phyloP scores from a whole-genome alignment of 2,797 vertebrate species.

The Rallus crepitans region DNA sequence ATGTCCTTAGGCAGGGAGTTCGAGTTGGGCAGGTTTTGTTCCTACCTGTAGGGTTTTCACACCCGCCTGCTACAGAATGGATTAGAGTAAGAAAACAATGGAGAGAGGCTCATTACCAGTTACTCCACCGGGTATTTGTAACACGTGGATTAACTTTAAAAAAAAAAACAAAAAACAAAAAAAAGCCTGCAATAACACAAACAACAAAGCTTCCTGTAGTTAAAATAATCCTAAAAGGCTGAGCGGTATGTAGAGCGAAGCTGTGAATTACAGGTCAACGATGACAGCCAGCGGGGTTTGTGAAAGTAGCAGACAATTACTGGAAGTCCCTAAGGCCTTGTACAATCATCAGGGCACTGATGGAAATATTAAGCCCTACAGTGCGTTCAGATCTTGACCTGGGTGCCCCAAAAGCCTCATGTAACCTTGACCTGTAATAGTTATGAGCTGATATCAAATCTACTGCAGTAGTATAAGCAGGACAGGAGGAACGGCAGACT shows the following conservation, averaged over 20 bases:
- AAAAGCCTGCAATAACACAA: background rate
- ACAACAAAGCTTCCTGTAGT: background rate
- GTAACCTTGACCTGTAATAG: background rate
- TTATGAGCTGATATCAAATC: background rate
- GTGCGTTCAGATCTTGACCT: background rate
- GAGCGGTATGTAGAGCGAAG: background rate
- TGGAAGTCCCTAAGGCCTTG: background rate
- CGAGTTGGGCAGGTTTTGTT: background rate
- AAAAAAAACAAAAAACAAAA: background rate
- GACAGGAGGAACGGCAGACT: background rate
- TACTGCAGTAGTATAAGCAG: background rate
- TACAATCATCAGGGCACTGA: background rate
- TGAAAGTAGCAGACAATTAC: background rate
- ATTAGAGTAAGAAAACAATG: background rate
- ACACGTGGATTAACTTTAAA: background rate
- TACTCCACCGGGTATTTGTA: background rate
- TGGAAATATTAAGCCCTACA: background rate
- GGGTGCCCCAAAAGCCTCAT: background rate
- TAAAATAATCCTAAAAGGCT: background rate
- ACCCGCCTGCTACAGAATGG: background rate
- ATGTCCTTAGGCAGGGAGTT: background rate
- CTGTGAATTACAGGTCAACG: background rate
- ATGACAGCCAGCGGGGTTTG: background rate
- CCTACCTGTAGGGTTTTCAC: background rate
- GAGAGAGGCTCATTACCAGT: background rate